These are phyloP conservation scores for Platichthys stellatus DNA, from an alignment of 2,113 vertebrate species.

Conservation along the genomic window DNA sequence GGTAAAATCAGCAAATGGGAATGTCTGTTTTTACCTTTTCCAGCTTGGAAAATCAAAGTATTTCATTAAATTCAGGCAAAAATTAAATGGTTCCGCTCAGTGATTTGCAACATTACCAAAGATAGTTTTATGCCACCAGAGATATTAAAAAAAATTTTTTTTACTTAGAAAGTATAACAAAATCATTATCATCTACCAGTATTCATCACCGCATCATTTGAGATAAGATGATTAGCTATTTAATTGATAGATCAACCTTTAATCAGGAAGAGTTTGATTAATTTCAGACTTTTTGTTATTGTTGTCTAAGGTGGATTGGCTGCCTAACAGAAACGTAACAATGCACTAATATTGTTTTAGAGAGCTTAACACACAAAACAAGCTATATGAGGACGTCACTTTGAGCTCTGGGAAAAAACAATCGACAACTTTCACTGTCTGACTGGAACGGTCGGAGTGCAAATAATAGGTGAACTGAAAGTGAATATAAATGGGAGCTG, in stretches of 20 bases:
- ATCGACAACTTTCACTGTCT: neutral
- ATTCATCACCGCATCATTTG: neutral
- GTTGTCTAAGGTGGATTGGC: neutral
- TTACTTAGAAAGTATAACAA: neutral
- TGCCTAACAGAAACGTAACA: neutral
- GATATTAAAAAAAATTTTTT: neutral
- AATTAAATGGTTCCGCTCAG: neutral
- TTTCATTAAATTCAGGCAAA: conserved; percentile 9
- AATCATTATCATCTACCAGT: neutral
- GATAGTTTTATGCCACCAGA: conserved; percentile 2
- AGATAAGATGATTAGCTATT: too few species aligned
- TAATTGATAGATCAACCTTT: too few species aligned
- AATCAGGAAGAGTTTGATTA: neutral
- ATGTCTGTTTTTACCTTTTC: neutral
- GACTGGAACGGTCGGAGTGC: neutral
- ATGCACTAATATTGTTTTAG: neutral
- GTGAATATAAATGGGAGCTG: neutral
- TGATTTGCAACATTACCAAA: neutral
- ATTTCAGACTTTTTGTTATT: neutral
- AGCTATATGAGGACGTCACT: neutral
- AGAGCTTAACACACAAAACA: conserved; percentile 12
- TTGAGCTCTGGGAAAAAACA: neutral
- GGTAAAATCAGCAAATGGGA: conserved; percentile 1
- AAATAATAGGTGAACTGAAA: neutral
- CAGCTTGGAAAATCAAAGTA: conserved; percentile 1